phyloP scores from a whole-genome alignment of 2,888 invertebrate genomes.

The Rhagonycha fulva region DNA sequence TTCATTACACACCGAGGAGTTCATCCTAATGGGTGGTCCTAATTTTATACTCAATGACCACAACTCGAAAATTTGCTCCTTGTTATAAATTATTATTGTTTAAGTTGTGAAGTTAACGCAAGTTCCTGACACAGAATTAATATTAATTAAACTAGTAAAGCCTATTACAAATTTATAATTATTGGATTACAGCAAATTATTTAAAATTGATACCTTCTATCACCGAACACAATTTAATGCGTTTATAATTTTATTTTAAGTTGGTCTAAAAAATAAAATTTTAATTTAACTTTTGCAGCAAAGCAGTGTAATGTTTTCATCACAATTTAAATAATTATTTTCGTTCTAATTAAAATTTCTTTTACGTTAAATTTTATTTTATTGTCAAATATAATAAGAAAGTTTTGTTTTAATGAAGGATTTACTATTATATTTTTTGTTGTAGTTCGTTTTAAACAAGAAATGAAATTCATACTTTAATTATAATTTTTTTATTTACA shows the following conservation, averaged over 20 bases:
- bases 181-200: background rate
- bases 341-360: too few species aligned
- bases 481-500: too few species aligned
- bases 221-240: background rate
- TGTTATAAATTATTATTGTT: slow-evolving; percentile 7
- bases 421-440: too few species aligned
- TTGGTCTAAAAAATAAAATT: too few species aligned
- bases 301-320: too few species aligned
- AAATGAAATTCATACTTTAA: too few species aligned
- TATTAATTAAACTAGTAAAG: slow-evolving; percentile 13
- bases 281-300: too few species aligned
- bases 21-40: slow-evolving; percentile 5
- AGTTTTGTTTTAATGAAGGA: too few species aligned
- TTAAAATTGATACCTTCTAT: background rate
- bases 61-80: slow-evolving; percentile 3
- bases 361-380: too few species aligned
- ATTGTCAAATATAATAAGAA: too few species aligned
- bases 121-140: slow-evolving; percentile 14
- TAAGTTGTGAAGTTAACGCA: slow-evolving; percentile 3
- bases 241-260: background rate
- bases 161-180: background rate
- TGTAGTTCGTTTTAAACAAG: too few species aligned
- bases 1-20: background rate
- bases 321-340: too few species aligned
- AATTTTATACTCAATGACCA: slow-evolving; percentile 7